Conservation (phyloP, 92 coral and sea anemone genomes). For the Epizoanthus illoricatus region DNA sequence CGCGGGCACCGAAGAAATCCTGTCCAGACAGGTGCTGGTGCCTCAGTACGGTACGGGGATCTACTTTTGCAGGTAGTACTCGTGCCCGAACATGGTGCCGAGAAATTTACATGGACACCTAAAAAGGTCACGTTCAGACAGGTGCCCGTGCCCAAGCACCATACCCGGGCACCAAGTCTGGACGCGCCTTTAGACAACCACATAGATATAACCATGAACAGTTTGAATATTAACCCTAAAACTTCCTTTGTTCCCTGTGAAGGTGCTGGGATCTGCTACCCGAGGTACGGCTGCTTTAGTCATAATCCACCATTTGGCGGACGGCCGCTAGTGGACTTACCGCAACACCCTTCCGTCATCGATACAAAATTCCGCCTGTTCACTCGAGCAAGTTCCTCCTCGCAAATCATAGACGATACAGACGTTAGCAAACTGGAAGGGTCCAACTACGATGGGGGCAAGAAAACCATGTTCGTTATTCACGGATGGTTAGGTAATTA, state of each 20-base stretch:
- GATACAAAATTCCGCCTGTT: slow-evolving; percentile 68
- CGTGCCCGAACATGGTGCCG: no score
- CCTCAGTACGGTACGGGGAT: no score
- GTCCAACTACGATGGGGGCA: slow-evolving; percentile 55
- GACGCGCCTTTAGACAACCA: neutral
- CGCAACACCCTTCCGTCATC: slow-evolving; percentile 55
- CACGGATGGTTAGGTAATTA: slow-evolving; percentile 66
- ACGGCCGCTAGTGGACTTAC: slow-evolving; percentile 48
- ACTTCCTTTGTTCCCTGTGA: neutral
- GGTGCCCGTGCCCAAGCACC: no score
- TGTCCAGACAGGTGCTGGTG: no score
- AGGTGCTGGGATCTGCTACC: slow-evolving; percentile 66
- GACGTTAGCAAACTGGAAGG: slow-evolving; percentile 45
- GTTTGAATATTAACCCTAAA: neutral
- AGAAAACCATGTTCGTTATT: slow-evolving; percentile 55
- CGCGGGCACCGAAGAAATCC: no score
- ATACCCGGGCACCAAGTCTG: no score
- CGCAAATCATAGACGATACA: slow-evolving; percentile 56
- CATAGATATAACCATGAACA: neutral
- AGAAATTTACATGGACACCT: no score
- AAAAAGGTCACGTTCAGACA: no score
- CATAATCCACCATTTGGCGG: slow-evolving; percentile 56
- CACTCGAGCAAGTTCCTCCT: slow-evolving; percentile 56
- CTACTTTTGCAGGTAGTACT: no score
- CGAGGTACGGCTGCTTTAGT: slow-evolving; percentile 70